A percentile compares a stretch with the other conserved stretches of the same genome.
Evolutionary conservation across 2,797 vertebrate species (phyloP).

Genomic region (Sphenodon punctatus): DNA sequence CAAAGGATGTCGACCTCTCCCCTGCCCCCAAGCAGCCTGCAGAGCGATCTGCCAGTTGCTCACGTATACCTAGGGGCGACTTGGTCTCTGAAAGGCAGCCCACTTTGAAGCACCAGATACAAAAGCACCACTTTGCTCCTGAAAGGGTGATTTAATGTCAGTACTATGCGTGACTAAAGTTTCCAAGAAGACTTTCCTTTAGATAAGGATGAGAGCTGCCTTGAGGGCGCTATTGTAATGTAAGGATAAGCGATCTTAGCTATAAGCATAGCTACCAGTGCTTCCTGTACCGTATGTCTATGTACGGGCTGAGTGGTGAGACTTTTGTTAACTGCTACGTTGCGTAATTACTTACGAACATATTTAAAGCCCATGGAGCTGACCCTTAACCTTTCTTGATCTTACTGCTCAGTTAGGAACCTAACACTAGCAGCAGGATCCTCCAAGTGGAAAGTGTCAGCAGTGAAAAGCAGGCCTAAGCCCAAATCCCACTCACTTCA

Average conservation of each 20-base stretch:
- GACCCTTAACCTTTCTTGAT: slow-evolving; percentile 58
- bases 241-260: too few species aligned
- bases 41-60: slow-evolving; percentile 18
- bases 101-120: slow-evolving; percentile 61
- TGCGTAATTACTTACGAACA: slow-evolving; percentile 67
- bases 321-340: slow-evolving; percentile 55
- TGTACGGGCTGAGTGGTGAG: slow-evolving; percentile 61
- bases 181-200: slow-evolving; percentile 71
- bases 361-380: slow-evolving; percentile 47
- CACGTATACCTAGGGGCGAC: slow-evolving; percentile 43
- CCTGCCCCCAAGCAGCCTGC: background rate
- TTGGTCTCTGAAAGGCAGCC: slow-evolving; percentile 57
- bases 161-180: slow-evolving; percentile 68
- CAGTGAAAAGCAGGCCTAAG: too few species aligned
- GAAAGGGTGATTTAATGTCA: slow-evolving; percentile 70
- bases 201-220: slow-evolving; percentile 71
- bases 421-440: too few species aligned
- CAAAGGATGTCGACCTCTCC: background rate
- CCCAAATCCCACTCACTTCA: too few species aligned
- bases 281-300: too few species aligned
- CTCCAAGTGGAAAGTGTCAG: too few species aligned
- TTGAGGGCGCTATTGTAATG: slow-evolving; percentile 69
- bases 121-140: slow-evolving; percentile 66
- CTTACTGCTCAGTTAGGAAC: slow-evolving; percentile 10
- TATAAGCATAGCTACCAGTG: too few species aligned